Conservation (phyloP, 2,888 invertebrate genomes). For the Ernsta delagoae region DNA sequence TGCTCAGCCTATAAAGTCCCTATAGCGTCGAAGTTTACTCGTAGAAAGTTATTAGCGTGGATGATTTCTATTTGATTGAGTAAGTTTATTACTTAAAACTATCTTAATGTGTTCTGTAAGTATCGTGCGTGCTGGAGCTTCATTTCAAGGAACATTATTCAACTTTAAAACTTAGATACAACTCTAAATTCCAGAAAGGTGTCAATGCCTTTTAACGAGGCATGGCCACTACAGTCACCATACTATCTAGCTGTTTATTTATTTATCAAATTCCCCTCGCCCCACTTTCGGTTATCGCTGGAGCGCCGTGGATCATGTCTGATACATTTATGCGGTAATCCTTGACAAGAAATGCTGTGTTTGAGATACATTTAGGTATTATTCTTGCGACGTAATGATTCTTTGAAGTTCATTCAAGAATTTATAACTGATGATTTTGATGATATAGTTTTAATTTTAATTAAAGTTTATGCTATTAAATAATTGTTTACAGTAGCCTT, state of each 20-base stretch:
- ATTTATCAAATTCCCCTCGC: constrained; percentile 56
- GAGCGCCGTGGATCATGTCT: constrained; percentile 21
- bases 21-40: neutral
- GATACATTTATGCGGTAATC: constrained; percentile 24
- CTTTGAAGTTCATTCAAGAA: neutral
- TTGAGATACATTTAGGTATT: neutral
- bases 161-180: neutral
- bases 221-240: constrained; percentile 16
- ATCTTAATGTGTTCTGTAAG: neutral
- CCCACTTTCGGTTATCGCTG: constrained; percentile 41
- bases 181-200: constrained; percentile 6
- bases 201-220: neutral
- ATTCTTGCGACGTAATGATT: neutral
- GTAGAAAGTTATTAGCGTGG: neutral
- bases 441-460: too few species aligned
- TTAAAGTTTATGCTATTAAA: too few species aligned
- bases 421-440: too few species aligned
- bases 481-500: too few species aligned
- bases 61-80: constrained; percentile 7
- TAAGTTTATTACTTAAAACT: constrained; percentile 2
- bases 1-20: neutral
- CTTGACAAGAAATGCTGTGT: constrained; percentile 20
- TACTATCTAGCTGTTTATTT: constrained; percentile 55
- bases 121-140: neutral
- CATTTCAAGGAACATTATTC: neutral